phyloP scores from a whole-genome alignment of 1,140 invertebrate species.

The Cyclina sinensis region DNA sequence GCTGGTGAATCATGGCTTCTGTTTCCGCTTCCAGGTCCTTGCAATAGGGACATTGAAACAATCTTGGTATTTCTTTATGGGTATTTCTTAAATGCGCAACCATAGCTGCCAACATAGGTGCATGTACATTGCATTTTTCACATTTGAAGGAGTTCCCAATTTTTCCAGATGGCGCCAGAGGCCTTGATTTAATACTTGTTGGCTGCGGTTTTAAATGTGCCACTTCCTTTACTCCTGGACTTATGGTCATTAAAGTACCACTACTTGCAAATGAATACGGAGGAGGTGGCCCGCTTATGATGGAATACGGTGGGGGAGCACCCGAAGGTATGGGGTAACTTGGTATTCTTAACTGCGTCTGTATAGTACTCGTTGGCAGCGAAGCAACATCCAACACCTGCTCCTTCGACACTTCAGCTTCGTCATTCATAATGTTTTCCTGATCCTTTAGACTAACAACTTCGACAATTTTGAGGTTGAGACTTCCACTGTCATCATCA shows the following conservation, averaged over 20 bases:
- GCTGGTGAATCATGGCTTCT: conserved; percentile 77
- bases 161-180: conserved; percentile 19
- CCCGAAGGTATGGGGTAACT: neutral
- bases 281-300: neutral
- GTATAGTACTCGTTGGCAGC: neutral
- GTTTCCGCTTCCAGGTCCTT: conserved; percentile 74
- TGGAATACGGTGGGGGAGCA: conserved; percentile 20
- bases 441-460: conserved; percentile 80
- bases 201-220: neutral
- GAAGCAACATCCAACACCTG: neutral
- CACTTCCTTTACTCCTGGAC: neutral
- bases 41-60: conserved; percentile 82
- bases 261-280: neutral
- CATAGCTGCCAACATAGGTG: conserved; percentile 79
- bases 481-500: conserved; percentile 67
- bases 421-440: neutral
- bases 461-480: conserved; percentile 80
- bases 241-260: neutral
- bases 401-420: neutral
- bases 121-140: conserved; percentile 82
- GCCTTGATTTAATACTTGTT: neutral
- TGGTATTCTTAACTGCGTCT: conserved; percentile 19
- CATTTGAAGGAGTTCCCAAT: conserved; percentile 81
- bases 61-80: conserved; percentile 76
- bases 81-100: conserved; percentile 79